These are phyloP conservation scores for Gobionotothen gibberifrons DNA, from an alignment of 2,797 vertebrate genomes.

Conservation along the genomic window DNA sequence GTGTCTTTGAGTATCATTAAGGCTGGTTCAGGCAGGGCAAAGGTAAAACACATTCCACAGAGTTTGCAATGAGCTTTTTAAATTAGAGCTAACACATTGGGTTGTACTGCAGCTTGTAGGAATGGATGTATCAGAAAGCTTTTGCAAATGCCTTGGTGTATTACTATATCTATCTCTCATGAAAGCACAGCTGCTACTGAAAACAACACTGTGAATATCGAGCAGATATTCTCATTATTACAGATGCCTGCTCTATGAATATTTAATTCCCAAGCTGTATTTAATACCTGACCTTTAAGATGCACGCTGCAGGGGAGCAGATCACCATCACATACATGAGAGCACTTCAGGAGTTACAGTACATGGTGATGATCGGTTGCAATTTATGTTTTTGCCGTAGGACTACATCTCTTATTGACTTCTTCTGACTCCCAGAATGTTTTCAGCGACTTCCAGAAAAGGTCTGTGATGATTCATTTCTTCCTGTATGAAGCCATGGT, in stretches of 20 bases:
- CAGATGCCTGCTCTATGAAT: slow-evolving; percentile 22
- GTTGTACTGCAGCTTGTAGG: not conserved
- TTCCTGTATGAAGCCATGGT: not conserved
- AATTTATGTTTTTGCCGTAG: not conserved
- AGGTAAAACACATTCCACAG: not conserved
- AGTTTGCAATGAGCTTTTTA: rapidly evolving
- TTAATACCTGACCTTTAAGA: slow-evolving; percentile 44
- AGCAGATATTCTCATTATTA: slow-evolving; percentile 23
- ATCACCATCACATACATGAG: not conserved
- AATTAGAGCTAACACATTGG: not conserved
- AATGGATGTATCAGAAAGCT: not conserved
- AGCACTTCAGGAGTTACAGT: not conserved
- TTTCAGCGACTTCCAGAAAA: not conserved
- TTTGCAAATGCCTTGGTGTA: not conserved
- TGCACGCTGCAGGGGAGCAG: not conserved
- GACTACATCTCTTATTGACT: not conserved
- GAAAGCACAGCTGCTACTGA: not conserved
- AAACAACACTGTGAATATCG: not conserved
- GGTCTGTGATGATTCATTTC: not conserved
- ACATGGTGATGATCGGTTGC: not conserved
- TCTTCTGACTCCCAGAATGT: not conserved
- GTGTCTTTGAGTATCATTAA: slow-evolving; percentile 8
- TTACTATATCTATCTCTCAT: not conserved
- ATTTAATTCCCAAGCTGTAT: slow-evolving; percentile 29
- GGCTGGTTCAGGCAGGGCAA: not conserved